Evolutionary conservation across 2,113 vertebrate genomes (phyloP).

Genomic region (Oreotrochilus melanogaster): DNA sequence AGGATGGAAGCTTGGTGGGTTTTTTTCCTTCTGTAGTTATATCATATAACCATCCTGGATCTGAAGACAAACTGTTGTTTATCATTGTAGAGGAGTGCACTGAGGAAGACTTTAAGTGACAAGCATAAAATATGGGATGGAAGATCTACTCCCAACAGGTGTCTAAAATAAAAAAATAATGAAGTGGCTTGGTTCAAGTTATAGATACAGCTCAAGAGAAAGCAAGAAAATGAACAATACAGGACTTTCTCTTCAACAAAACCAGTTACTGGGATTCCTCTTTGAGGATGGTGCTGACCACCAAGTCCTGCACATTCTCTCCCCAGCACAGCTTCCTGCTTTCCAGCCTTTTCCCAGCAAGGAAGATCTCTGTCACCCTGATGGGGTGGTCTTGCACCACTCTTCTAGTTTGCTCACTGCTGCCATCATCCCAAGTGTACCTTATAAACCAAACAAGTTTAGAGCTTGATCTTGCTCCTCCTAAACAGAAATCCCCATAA

Average conservation of each 20-base stretch:
- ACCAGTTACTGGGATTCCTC: background rate
- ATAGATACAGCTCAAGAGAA: background rate
- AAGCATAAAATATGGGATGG: background rate
- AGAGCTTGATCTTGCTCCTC: background rate
- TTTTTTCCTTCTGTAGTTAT: background rate
- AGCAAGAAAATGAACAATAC: background rate
- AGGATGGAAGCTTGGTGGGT: background rate
- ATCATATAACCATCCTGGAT: background rate
- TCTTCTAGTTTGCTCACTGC: background rate
- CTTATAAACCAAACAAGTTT: background rate
- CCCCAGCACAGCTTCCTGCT: background rate
- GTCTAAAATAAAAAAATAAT: background rate
- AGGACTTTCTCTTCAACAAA: background rate
- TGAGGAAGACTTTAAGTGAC: background rate
- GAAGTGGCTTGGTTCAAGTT: background rate
- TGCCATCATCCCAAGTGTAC: background rate
- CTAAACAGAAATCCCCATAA: accelerated
- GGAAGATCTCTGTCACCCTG: background rate
- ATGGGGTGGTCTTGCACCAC: background rate
- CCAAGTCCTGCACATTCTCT: background rate
- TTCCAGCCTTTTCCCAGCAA: background rate
- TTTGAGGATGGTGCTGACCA: background rate
- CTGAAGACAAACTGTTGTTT: background rate
- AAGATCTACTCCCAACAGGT: background rate
- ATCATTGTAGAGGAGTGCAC: background rate